Percentiles rank a stretch among this genome's conserved stretches.
Conservation (phyloP, 2,797 vertebrate species). For the Danio albolineatus region DNA sequence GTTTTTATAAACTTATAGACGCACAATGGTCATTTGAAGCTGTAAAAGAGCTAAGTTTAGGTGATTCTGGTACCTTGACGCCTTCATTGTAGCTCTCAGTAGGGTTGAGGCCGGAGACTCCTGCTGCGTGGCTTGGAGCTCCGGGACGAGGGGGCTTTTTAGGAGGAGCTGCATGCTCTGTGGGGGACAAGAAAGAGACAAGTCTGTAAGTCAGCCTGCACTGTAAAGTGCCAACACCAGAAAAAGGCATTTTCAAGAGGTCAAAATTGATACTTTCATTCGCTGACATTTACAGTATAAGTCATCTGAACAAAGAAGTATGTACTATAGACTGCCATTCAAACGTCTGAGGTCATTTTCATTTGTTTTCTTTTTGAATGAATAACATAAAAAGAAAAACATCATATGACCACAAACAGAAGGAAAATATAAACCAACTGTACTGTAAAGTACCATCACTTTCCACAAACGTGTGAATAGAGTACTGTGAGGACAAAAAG, state of each 20-base stretch:
- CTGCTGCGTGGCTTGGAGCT: slow-evolving; percentile 88
- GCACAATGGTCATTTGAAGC: not conserved
- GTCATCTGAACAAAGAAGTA: not conserved
- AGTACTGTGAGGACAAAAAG: too few relatives aligned
- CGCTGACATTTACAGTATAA: not conserved
- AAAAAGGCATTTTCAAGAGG: not conserved
- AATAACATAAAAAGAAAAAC: too few relatives aligned
- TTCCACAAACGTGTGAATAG: too few relatives aligned
- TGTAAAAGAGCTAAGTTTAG: not conserved
- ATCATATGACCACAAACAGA: too few relatives aligned
- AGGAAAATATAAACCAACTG: too few relatives aligned
- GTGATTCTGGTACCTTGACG: slow-evolving; percentile 84
- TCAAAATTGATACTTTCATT: not conserved
- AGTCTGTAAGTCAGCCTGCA: not conserved
- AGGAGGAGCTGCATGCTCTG: slow-evolving; percentile 93
- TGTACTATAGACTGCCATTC: not conserved
- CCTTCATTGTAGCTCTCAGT: slow-evolving; percentile 96
- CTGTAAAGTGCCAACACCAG: not conserved
- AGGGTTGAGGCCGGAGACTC: slow-evolving; percentile 85
- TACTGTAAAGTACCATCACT: too few relatives aligned
- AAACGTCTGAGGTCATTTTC: not conserved
- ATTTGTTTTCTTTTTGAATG: not conserved
- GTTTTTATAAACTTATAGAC: slow-evolving; percentile 12
- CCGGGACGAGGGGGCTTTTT: slow-evolving; percentile 97
- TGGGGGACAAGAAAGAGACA: not conserved